Evolutionary conservation across 2,797 vertebrate species (phyloP).

Genomic region (Phataginus tricuspis): DNA sequence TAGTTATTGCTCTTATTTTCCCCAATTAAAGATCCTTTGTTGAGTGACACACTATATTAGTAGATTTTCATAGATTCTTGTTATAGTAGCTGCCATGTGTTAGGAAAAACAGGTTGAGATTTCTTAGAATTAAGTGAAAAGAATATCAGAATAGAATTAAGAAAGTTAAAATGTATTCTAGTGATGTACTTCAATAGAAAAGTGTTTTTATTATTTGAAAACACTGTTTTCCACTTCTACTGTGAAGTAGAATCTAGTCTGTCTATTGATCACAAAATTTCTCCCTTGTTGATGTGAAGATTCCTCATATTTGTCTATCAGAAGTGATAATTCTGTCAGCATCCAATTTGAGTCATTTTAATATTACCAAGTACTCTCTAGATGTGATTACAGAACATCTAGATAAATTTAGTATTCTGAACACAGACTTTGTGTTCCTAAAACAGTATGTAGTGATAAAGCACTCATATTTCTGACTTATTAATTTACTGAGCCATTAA

Average conservation of each 20-base stretch:
- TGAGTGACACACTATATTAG: background rate
- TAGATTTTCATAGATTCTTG: slow-evolving; percentile 17
- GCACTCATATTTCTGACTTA: slow-evolving; percentile 12
- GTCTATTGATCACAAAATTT: background rate
- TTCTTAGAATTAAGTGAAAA: background rate
- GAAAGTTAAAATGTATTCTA: background rate
- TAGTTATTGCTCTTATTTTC: background rate
- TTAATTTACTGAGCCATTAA: slow-evolving; percentile 28
- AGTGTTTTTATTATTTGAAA: background rate
- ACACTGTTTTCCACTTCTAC: background rate
- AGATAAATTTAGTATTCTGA: slow-evolving; percentile 65
- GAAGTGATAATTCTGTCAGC: slow-evolving; percentile 51
- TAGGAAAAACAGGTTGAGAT: background rate
- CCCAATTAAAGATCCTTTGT: background rate
- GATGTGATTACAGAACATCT: slow-evolving; percentile 50
- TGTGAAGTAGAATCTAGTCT: background rate
- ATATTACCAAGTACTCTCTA: slow-evolving; percentile 56
- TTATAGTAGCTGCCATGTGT: background rate
- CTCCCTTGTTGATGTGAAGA: background rate
- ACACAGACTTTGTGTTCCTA: slow-evolving; percentile 60
- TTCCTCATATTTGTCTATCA: slow-evolving; percentile 10
- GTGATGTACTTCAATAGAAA: background rate
- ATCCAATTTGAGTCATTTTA: slow-evolving; percentile 47
- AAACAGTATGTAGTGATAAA: slow-evolving; percentile 58
- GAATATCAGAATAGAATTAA: background rate